A percentile compares a stretch with the other conserved stretches of the same genome.
Evolutionary conservation across 64 coral and sea anemone genomes (phyloP).

Genomic region (Stylophora pistillata): DNA sequence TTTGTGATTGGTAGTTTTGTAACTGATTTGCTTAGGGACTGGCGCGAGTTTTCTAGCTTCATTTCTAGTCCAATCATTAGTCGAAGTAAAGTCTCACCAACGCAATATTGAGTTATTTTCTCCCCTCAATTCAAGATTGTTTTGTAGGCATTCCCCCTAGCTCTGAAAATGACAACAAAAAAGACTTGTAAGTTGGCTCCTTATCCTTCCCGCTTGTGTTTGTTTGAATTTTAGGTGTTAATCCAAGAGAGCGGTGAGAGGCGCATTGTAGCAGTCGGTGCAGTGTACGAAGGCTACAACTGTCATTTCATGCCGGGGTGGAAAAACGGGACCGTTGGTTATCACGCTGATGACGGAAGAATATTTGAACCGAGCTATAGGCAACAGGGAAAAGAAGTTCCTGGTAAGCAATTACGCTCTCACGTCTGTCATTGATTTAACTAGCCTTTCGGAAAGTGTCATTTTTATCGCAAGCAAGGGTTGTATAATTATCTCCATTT

Average conservation of each 20-base stretch:
- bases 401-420: background rate
- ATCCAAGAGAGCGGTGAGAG: constrained; percentile 52
- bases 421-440: background rate
- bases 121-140: too few relatives aligned
- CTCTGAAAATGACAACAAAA: background rate
- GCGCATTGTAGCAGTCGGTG: constrained; percentile 38
- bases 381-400: constrained; percentile 18
- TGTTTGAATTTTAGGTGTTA: constrained; percentile 11
- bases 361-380: constrained; percentile 17
- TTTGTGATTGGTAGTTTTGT: too few relatives aligned
- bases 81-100: too few relatives aligned
- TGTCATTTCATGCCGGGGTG: constrained; percentile 42
- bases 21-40: too few relatives aligned
- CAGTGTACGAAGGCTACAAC: constrained; percentile 12
- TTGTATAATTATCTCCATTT: too few relatives aligned
- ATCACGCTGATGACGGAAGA: constrained; percentile 58
- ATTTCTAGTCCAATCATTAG: too few relatives aligned
- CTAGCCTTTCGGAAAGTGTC: too few relatives aligned
- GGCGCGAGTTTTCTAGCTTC: too few relatives aligned
- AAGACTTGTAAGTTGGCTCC: background rate
- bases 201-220: background rate
- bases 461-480: too few relatives aligned
- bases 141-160: too few relatives aligned
- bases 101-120: background rate
- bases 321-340: constrained; percentile 28